Base-by-base conservation (phyloP, 2,113 vertebrate species). In the Willisornis vidua region DNA sequence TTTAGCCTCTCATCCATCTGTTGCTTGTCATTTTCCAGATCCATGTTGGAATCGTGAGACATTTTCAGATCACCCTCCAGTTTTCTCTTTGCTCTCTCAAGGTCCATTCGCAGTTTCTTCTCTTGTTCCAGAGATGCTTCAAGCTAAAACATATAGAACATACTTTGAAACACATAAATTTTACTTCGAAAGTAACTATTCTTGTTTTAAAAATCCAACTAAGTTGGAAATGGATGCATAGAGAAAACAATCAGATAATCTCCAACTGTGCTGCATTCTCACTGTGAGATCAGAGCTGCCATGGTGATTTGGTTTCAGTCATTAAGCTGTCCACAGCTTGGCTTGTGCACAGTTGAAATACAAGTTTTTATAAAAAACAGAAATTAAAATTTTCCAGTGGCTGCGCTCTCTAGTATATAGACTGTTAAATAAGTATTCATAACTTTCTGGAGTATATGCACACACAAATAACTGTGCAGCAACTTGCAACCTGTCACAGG, bases 121-220 rank as follows among this genome's bases (percentile, higher is more conserved):
- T 99, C 98, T 93, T 99, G 98, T 86, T 99, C 98, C 73, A 99
- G 75, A 54, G 97, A 98, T 59, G 93, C 97, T 94, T 98, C 98
- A 5, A 98, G 97, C 98, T 98, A 91, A 71, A 93, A 52, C 19
- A 90, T 14, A 43, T 39, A 76, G 83, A 91, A 24, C 4, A n/a
- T 61, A 57, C 8, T 67, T n/a, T 63, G 59, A 81, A 93, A 87
- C 13, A 63, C 6, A 16, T 35, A 46, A 26, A 49, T 58, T 63
- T 37, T 51, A 35, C 17, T 33, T 79, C 28, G 10, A 61, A 67
- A 68, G 4, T 62, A 85, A 54, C 14, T 66, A 28, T 58, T 52
- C 7, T 65, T 76, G 11, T 66, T 88, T 37, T 35, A 12, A 85
- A 88, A 66, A 62, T 62, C 37, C 57, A n/a, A 51, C 22, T 43